Conservation (phyloP, 1,140 invertebrate genomes). For the Drosophila ficusphila region DNA sequence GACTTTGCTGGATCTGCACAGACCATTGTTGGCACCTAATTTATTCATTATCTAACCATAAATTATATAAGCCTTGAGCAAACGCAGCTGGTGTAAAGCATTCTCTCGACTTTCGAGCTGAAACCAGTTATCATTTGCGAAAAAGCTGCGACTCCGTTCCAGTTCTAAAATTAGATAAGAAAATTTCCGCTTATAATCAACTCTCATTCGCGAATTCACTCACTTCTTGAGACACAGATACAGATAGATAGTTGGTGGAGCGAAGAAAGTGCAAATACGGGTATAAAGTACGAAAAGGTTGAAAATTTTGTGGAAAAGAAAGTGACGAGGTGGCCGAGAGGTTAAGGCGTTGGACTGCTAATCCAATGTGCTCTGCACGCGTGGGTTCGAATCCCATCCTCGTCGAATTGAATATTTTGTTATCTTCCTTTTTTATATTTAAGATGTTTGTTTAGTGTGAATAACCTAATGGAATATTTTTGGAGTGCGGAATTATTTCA, state of each 20-base stretch:
- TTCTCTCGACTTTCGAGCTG: constrained; percentile 5
- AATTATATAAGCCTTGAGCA: constrained; percentile 38
- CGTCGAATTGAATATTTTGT: constrained; percentile 85
- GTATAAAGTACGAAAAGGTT: not conserved
- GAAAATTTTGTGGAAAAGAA: constrained; percentile 16
- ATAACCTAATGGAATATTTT: constrained; percentile 2
- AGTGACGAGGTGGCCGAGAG: constrained; percentile 93
- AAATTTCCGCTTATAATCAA: constrained; percentile 32
- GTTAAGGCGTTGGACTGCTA: constrained; percentile 96
- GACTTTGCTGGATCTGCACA: constrained; percentile 10
- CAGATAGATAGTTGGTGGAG: not conserved
- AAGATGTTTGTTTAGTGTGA: not conserved
- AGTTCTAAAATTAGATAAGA: constrained; percentile 51
- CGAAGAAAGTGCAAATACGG: constrained; percentile 17
- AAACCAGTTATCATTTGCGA: constrained; percentile 39
- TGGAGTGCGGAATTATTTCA: not conserved
- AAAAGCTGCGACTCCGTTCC: constrained; percentile 27
- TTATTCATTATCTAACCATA: constrained; percentile 43
- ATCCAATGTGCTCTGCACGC: constrained; percentile 89
- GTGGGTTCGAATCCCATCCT: constrained; percentile 96
- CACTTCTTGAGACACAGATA: not conserved
- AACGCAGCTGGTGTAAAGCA: constrained; percentile 35
- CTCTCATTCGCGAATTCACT: constrained; percentile 1
- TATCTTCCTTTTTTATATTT: not conserved
- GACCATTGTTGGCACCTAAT: constrained; percentile 32